Evolutionary conservation across 2,113 vertebrate genomes (phyloP), one percentile per base, ranked within the genome.

Genomic region (Pelvicachromis taeniatus): DNA sequence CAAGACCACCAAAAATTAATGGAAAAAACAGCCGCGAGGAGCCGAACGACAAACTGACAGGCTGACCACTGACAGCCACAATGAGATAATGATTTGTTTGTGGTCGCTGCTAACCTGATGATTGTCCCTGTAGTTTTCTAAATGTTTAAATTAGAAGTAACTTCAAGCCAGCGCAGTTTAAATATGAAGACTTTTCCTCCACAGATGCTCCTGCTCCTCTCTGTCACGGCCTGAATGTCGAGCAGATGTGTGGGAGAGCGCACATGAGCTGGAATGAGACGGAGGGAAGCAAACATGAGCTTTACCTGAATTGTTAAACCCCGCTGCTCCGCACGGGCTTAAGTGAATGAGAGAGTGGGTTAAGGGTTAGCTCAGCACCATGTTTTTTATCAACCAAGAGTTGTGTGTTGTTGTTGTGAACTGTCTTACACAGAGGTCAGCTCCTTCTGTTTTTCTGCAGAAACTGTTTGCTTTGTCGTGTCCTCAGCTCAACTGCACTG

Each of bases 401-500:
- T 19, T 31, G 52, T 23, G 70, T 61, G 14, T 38, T 63, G 59
- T 19, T 81, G 52, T 61, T 31, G 11, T 85, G 54, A 56, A 80
- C 35, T 2, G 2, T 35, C 33, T 31, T 9, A n/a, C 52, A 56
- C 2, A 2, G 35, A 55, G 21, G 42, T 86, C 33, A 50, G 42
- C n/a, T 38, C 35, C 29, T 13, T 83, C 42, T 35, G 73, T 88
- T 48, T 68, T 42, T 80, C 45, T 33, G 45, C 21, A 35, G 56
- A n/a, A 13, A 13, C 45, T 4, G 31, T 82, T 75, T 48, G 59
- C 40, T 45, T 38, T 16, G 58, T 23, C 1, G 12, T 89, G 65
- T 86, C 90, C 89, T 85, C 45, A 1, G 81, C n/a, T 83, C 63
- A 87, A 82, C 80, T n/a, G 19, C 14, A 2, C 55, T n/a, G 7